Evolutionary conservation across 2,797 vertebrate genomes (phyloP), one percentile per base, ranked within the genome.

Genomic region (Mycteria americana): DNA sequence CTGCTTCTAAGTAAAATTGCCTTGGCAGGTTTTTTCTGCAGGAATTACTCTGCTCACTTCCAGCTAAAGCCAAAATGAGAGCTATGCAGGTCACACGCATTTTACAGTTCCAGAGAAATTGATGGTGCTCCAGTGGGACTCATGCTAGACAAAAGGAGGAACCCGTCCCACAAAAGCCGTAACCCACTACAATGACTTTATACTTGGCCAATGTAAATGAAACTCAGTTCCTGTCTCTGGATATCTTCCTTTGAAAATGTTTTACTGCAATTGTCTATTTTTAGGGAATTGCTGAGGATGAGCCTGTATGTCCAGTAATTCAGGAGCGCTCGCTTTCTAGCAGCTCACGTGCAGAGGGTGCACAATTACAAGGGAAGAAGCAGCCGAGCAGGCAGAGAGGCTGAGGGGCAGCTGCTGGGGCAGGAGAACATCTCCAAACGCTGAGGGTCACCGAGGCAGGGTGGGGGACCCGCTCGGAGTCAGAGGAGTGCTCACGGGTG

Each of bases 141-240:
- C 35, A 30, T 11, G 64, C n/a, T 85, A 81, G 75, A 97, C 95
- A 96, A 97, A 96, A 94, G 95, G 60, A 96, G 92, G 93, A 97
- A 96, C 93, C 31, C 75, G 77, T 73, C 56, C 89, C 68, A 79
- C 89, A 76, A 28, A 65, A 93, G 39, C 37, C 9, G 1, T 78
- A 75, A 84, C 18, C 15, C 35, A 25, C 48, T 70, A 84, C 85
- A 92, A 53, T 74, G 57, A 57, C 14, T 76, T 84, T 91, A 35
- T 24, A 3, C 0, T 46, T 80, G 41, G 41, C 75, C 57, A 89
- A 1, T 18, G 17, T 60, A 87, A 96, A 91, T 74, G 9, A 70
- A 91, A 23, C 15, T 88, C 5, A 3, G 37, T 91, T 94, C 91
- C 95, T 37, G 60, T 60, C 45, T 62, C 79, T 92, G 45, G 37